Evolutionary conservation across 1,140 invertebrate species (phyloP), one percentile per base, ranked within the genome.

Genomic region (Lutraria rhynchaena): DNA sequence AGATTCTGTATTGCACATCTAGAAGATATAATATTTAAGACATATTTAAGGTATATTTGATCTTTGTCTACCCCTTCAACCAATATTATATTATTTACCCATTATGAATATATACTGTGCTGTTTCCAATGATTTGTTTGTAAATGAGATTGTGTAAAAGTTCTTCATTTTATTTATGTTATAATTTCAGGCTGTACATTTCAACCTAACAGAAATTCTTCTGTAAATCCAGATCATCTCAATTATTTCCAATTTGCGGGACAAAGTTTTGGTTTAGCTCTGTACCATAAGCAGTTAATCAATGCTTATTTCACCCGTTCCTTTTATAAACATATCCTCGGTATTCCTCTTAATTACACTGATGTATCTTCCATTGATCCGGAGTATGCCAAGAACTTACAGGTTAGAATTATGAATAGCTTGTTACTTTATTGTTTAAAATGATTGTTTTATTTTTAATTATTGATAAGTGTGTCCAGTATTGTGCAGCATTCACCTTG

Each of bases 221-320:
- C 87, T 22, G 85, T 92, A 73, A 96, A 96, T 92, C 95, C 98
- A 33, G 98, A 99, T 94, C 98, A 99, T 92, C 92, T 99, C 63
- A 98, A 97, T 11, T 99, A 99, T 91, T 99, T 99, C 91, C 97
- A 98, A 92, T 99, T 99, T 93, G 97, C 97, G 60, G 98, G 98
- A 0, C 95, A 98, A 37, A 96, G 98, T 24, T 95, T 99, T 78
- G 98, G 98, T 49, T 95, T 99, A 19, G 90, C 90, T 53, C 80
- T 91, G 3, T 91, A 88, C 75, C 90, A 91, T 73, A 85, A 86
- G 33, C 87, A 90, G 37, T 67, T 91, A 3, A 84, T 91, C 58
- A 88, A 81, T 74, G 86, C 90, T 11, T 91, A 91, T 85, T 91
- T 91, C 74, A 91, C 90, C 11, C 77, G 90, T 15, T 90, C 89